phyloP scores from a whole-genome alignment of 1,140 invertebrate species.

The Caenorhabditis remanei region DNA sequence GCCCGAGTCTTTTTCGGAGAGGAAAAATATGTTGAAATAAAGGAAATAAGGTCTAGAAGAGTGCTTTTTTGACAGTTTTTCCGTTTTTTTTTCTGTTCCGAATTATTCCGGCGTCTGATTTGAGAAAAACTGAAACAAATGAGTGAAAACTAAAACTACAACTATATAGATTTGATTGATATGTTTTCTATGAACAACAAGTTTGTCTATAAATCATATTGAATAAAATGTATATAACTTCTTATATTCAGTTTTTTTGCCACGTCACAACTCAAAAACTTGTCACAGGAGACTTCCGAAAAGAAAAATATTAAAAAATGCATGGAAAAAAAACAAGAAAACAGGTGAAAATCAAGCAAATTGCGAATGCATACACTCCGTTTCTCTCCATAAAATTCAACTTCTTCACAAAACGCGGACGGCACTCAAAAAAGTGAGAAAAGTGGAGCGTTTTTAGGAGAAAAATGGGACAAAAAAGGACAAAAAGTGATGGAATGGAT shows the following conservation, averaged over 20 bases:
- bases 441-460: background rate
- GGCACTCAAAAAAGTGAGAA: background rate
- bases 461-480: constrained; percentile 18
- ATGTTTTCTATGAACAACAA: too few relatives aligned
- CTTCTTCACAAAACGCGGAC: background rate
- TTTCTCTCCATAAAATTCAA: background rate
- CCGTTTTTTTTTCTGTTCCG: too few relatives aligned
- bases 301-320: constrained; percentile 27
- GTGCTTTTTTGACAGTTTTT: too few relatives aligned
- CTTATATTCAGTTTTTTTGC: background rate
- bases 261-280: background rate
- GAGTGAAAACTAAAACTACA: too few relatives aligned
- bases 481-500: constrained; percentile 2
- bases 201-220: too few relatives aligned
- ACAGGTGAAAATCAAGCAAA: constrained; percentile 13
- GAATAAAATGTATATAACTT: too few relatives aligned
- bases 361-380: constrained; percentile 9
- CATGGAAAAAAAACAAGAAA: background rate
- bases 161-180: too few relatives aligned
- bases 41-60: too few relatives aligned
- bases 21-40: too few relatives aligned
- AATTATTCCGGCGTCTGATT: too few relatives aligned
- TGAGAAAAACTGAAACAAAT: too few relatives aligned
- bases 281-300: background rate
- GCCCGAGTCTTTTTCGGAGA: too few relatives aligned